Evolutionary conservation across 1,140 invertebrate genomes (phyloP).

Genomic region (Delia radicum): DNA sequence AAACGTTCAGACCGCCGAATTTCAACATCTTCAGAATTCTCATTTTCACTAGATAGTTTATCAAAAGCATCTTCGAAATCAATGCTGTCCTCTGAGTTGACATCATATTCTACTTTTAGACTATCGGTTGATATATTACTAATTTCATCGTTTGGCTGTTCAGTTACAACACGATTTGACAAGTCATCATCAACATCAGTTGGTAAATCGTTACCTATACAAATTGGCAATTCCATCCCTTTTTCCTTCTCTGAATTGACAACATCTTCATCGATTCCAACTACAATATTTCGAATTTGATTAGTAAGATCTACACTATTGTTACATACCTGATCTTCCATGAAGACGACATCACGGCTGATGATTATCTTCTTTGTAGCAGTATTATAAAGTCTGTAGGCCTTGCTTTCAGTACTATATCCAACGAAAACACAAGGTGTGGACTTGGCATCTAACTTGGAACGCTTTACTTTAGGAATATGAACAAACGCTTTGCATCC

Average conservation of each 20-base stretch:
- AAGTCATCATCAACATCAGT: not conserved
- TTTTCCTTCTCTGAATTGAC: not conserved
- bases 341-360: slow-evolving; percentile 41
- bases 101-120: not conserved
- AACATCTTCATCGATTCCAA: not conserved
- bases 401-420: slow-evolving; percentile 40
- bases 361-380: slow-evolving; percentile 38
- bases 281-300: too few relatives aligned
- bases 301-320: not conserved
- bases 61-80: not conserved
- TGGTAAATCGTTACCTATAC: too few relatives aligned
- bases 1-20: not conserved
- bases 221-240: not conserved
- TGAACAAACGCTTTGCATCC: slow-evolving; percentile 29
- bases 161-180: not conserved
- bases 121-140: not conserved
- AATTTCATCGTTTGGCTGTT: not conserved
- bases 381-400: too few relatives aligned
- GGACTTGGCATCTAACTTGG: slow-evolving; percentile 38
- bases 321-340: slow-evolving; percentile 27
- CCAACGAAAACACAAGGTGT: slow-evolving; percentile 42
- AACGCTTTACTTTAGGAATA: slow-evolving; percentile 32
- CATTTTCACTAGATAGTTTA: not conserved
- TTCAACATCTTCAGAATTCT: not conserved
- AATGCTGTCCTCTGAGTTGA: not conserved